These are phyloP conservation scores for Exephanes ischioxanthus DNA, from an alignment of 2,888 invertebrate genomes.

Conservation along the genomic window DNA sequence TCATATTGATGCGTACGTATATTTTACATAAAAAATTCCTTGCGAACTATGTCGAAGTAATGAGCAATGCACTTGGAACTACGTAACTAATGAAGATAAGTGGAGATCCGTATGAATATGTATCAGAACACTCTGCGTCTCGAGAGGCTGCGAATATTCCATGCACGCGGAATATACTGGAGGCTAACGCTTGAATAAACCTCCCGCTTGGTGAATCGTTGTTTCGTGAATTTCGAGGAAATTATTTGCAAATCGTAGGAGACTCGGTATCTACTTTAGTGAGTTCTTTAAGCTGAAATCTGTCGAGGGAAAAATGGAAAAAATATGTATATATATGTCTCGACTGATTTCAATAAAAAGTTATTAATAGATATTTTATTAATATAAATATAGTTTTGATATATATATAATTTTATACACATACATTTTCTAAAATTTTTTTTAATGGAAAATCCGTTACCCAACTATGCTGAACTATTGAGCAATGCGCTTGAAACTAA, in stretches of 20 bases:
- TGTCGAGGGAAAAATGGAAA: not conserved
- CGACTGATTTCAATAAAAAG: too few relatives aligned
- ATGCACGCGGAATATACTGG: not conserved
- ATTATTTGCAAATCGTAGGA: too few relatives aligned
- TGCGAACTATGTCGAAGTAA: not conserved
- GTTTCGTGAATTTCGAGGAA: too few relatives aligned
- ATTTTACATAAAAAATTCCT: not conserved
- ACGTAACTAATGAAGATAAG: constrained; percentile 17
- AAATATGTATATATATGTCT: too few relatives aligned
- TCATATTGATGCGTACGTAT: not conserved
- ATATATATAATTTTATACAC: not conserved
- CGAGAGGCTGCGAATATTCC: not conserved
- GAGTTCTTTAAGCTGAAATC: not conserved
- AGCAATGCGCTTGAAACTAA: constrained; percentile 16
- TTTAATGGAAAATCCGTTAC: not conserved
- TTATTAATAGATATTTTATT: too few relatives aligned
- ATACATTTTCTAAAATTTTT: not conserved
- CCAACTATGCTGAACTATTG: not conserved
- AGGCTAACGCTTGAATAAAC: constrained; percentile 47
- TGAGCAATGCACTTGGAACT: constrained; percentile 12
- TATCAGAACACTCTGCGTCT: constrained; percentile 20
- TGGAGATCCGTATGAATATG: constrained; percentile 29
- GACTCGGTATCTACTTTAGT: not conserved
- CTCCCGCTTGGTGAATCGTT: not conserved
- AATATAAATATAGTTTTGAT: not conserved